Evolutionary conservation across 2,888 invertebrate species (phyloP).

Genomic region (Dolichopus griseipennis): DNA sequence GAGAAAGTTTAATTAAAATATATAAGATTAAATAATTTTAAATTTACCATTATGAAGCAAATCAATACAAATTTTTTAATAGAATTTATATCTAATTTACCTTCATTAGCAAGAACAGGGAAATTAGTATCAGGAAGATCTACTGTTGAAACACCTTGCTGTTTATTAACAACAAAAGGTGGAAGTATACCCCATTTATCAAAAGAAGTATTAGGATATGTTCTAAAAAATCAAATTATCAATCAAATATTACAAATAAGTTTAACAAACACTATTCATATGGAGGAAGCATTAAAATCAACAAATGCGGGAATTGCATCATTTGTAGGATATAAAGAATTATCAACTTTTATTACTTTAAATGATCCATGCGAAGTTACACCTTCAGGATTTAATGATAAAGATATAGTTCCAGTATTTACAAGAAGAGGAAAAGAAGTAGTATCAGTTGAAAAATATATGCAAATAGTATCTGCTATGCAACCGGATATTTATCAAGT

Average conservation of each 20-base stretch:
- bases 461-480: constrained; percentile 66
- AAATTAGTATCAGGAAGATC: background rate
- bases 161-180: constrained; percentile 46
- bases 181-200: constrained; percentile 78
- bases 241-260: constrained; percentile 27
- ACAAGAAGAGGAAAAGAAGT: constrained; percentile 64
- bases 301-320: constrained; percentile 57
- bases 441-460: constrained; percentile 58
- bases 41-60: no score
- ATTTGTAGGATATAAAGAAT: constrained; percentile 56
- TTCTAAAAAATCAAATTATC: constrained; percentile 43
- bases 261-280: constrained; percentile 58
- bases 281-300: constrained; percentile 55
- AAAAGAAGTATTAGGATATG: constrained; percentile 60
- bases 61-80: background rate
- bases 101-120: background rate
- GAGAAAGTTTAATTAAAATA: no score
- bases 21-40: no score
- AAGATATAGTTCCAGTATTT: constrained; percentile 65
- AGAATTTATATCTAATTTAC: background rate
- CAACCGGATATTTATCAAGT: constrained; percentile 75
- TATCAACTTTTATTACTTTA: constrained; percentile 43
- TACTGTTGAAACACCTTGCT: background rate
- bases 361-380: constrained; percentile 58
- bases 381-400: constrained; percentile 63